Conservation (phyloP, 2,888 invertebrate species). For the Proisotoma minuta region DNA sequence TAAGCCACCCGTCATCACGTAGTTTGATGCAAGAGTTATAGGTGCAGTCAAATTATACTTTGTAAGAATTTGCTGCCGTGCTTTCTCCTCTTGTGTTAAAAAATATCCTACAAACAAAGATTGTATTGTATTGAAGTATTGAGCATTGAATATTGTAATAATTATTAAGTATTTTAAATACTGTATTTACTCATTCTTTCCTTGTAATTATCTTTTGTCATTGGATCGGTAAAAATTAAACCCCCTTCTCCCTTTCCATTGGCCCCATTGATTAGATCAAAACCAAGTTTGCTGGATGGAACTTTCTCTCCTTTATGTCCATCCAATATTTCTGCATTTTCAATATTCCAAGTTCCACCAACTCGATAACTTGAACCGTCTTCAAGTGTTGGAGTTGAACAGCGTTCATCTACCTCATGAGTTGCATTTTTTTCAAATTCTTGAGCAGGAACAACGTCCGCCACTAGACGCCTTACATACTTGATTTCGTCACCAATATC, state of each 20-base stretch:
- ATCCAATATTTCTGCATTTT: constrained; percentile 46
- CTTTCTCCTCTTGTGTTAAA: constrained; percentile 45
- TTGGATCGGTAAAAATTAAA: constrained; percentile 31
- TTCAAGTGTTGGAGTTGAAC: constrained; percentile 26
- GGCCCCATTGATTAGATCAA: constrained; percentile 40
- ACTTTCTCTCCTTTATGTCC: constrained; percentile 39
- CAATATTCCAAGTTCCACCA: constrained; percentile 46
- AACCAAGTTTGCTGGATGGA: constrained; percentile 41
- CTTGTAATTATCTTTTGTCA: constrained; percentile 41
- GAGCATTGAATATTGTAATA: constrained; percentile 8
- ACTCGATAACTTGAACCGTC: constrained; percentile 16
- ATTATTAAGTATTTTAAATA: too few relatives aligned
- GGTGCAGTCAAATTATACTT: constrained; percentile 46
- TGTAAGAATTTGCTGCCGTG: constrained; percentile 45
- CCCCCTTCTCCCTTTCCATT: constrained; percentile 5
- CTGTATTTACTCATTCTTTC: constrained; percentile 44
- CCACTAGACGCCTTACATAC: constrained; percentile 64
- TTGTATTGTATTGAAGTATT: background rate
- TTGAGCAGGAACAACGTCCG: constrained; percentile 64
- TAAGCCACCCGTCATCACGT: constrained; percentile 37
- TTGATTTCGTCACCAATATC: constrained; percentile 64
- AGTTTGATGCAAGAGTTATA: constrained; percentile 33
- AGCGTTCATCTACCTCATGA: constrained; percentile 29
- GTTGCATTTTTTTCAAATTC: constrained; percentile 53
- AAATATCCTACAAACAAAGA: constrained; percentile 35